These are phyloP conservation scores for Drosophila auraria DNA, from an alignment of 1,140 invertebrate genomes.

Conservation along the genomic window DNA sequence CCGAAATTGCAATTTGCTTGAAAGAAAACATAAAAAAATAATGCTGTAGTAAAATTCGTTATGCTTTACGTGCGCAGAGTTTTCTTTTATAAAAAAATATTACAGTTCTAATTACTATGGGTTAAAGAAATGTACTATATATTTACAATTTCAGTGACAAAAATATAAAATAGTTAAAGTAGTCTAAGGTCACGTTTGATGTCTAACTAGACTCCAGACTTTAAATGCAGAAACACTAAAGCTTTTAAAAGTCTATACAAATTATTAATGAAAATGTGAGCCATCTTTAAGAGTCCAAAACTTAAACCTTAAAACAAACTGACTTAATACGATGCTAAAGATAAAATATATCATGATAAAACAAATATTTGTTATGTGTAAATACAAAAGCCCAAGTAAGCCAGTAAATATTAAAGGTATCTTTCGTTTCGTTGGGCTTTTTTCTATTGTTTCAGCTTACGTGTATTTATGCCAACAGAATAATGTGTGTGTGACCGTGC, in stretches of 20 bases:
- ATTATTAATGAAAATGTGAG: background rate
- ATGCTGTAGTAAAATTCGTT: conserved; percentile 14
- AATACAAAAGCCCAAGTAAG: background rate
- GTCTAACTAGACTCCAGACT: background rate
- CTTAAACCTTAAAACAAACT: background rate
- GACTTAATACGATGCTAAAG: no score
- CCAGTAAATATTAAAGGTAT: background rate
- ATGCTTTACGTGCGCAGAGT: conserved; percentile 31
- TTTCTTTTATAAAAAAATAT: background rate
- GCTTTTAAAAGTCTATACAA: background rate
- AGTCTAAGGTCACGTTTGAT: background rate
- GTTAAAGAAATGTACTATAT: background rate
- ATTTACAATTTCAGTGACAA: background rate
- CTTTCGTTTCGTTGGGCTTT: background rate
- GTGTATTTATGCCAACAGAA: background rate
- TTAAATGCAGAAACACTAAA: background rate
- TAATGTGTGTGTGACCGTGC: background rate
- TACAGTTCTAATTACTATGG: conserved; percentile 20
- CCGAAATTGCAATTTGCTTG: conserved; percentile 46
- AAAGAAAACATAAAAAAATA: conserved; percentile 46
- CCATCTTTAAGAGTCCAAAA: background rate
- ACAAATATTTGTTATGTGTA: background rate
- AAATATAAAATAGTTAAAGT: background rate
- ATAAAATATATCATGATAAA: no score
- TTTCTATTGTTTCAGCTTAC: background rate